phyloP scores from a whole-genome alignment of 1,140 invertebrate species.

The Adoxophyes honmai region DNA sequence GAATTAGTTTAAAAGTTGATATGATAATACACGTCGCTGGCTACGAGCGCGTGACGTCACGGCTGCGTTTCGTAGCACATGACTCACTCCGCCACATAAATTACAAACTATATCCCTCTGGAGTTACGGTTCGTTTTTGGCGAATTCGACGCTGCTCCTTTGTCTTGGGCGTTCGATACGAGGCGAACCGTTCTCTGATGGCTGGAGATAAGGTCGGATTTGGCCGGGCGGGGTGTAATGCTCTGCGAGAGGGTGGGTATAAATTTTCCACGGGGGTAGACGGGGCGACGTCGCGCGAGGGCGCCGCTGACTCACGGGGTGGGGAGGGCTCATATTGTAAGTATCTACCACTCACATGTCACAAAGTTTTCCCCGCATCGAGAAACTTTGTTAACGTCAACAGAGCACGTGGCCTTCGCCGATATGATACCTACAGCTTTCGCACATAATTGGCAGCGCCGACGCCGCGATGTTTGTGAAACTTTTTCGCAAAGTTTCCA shows the following conservation, averaged over 20 bases:
- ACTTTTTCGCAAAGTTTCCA: conserved; percentile 22
- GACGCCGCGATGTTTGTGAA: not conserved
- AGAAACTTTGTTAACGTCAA: conserved; percentile 75
- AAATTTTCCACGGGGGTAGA: conserved; percentile 75
- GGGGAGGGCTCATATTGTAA: conserved; percentile 62
- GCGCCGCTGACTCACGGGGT: conserved; percentile 68
- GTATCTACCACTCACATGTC: conserved; percentile 73
- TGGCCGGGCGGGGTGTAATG: conserved; percentile 40
- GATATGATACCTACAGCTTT: conserved; percentile 64
- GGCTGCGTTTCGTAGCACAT: conserved; percentile 60
- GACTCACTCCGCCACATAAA: conserved; percentile 60
- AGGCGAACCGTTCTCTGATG: conserved; percentile 48
- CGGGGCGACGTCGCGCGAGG: conserved; percentile 70
- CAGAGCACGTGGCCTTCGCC: conserved; percentile 68
- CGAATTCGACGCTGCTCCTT: conserved; percentile 64
- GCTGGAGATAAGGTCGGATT: conserved; percentile 42
- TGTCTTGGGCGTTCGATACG: conserved; percentile 44
- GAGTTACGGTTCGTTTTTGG: conserved; percentile 72
- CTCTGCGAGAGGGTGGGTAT: conserved; percentile 73
- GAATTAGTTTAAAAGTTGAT: conserved; percentile 4
- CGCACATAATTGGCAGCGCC: conserved; percentile 49
- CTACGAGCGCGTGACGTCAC: conserved; percentile 55
- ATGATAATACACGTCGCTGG: conserved; percentile 7
- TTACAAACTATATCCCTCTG: conserved; percentile 71
- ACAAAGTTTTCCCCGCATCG: conserved; percentile 74